phyloP scores from a whole-genome alignment of 2,113 vertebrate genomes.

The Aspidoscelis tigris region DNA sequence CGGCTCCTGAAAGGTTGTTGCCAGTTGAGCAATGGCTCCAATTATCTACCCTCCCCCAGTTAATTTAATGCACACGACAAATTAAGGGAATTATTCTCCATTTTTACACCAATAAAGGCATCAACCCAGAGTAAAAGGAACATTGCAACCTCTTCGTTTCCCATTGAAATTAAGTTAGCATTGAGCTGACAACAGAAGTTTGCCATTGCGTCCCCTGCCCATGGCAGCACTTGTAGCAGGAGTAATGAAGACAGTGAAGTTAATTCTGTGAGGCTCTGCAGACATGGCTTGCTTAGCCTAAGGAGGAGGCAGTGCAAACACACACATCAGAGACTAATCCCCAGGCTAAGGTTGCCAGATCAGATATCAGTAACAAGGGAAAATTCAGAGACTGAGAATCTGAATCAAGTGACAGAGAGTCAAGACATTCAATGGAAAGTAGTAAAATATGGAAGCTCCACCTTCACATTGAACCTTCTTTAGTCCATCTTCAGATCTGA shows the following conservation, averaged over 20 bases:
- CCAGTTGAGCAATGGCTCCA: background rate
- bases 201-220: conserved; percentile 51
- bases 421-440: no score
- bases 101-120: conserved; percentile 42
- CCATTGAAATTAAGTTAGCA: conserved; percentile 50
- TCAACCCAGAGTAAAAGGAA: conserved; percentile 49
- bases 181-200: conserved; percentile 24
- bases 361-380: conserved; percentile 24
- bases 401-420: background rate
- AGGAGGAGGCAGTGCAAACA: conserved; percentile 20
- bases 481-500: no score
- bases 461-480: no score
- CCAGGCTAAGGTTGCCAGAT: conserved; percentile 17
- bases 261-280: conserved; percentile 36
- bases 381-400: background rate
- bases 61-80: conserved; percentile 48
- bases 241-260: conserved; percentile 43
- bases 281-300: conserved; percentile 40
- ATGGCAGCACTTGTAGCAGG: conserved; percentile 45
- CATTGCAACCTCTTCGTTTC: conserved; percentile 40
- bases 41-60: background rate
- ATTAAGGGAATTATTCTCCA: conserved; percentile 38
- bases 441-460: background rate
- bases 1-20: background rate
- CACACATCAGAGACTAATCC: conserved; percentile 1